Percentiles rank a stretch among this genome's conserved stretches.
These are phyloP conservation scores for Picus viridis DNA, from an alignment of 2,797 vertebrate species.

Conservation along the genomic window DNA sequence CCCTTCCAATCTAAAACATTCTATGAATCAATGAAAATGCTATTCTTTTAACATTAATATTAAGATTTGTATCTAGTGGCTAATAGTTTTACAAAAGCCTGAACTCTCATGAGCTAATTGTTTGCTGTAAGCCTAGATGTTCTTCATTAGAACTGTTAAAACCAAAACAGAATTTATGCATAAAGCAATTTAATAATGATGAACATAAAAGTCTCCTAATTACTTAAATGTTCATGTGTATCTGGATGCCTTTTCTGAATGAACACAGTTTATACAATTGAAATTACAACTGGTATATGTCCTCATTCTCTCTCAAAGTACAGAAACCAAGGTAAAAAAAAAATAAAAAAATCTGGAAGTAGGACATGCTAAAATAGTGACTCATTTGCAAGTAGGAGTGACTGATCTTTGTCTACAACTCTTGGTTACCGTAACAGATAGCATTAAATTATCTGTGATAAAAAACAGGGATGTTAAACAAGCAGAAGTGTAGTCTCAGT, in stretches of 20 bases:
- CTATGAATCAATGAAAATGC: background rate
- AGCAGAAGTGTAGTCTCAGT: background rate
- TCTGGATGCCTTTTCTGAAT: background rate
- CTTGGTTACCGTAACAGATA: background rate
- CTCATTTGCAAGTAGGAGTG: constrained; percentile 36
- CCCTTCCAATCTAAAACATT: too few species aligned
- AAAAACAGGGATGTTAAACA: constrained; percentile 8
- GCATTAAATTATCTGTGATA: constrained; percentile 15
- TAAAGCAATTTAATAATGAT: background rate
- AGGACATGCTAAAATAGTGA: constrained; percentile 17
- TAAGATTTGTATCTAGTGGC: background rate
- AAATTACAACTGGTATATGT: background rate
- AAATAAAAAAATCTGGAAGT: constrained; percentile 1
- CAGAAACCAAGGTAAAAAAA: background rate
- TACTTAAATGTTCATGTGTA: background rate
- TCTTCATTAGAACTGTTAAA: background rate
- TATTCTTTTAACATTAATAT: constrained; percentile 21
- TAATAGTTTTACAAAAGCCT: background rate
- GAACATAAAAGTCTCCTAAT: background rate
- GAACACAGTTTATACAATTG: background rate
- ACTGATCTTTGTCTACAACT: constrained; percentile 37
- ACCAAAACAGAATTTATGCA: background rate
- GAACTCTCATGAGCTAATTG: background rate
- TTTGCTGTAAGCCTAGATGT: background rate
- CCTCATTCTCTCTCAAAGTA: background rate